phyloP scores from a whole-genome alignment of 2,797 vertebrate genomes.

The Squalus acanthias region DNA sequence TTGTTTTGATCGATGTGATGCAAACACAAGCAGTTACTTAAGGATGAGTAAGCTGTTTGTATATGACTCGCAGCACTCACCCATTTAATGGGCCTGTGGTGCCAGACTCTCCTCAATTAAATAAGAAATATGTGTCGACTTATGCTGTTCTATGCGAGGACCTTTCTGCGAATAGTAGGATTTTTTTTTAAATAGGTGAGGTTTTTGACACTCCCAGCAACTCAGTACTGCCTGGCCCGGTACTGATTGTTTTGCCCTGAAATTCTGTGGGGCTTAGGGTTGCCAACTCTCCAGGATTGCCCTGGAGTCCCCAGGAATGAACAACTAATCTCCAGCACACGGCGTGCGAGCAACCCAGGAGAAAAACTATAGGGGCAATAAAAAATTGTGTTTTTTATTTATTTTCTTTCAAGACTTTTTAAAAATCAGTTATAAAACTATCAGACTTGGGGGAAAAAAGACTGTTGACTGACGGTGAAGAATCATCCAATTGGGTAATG shows the following conservation, averaged over 20 bases:
- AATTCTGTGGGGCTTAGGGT: background rate
- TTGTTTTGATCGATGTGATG: background rate
- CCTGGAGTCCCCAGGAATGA: background rate
- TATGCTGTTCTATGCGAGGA: background rate
- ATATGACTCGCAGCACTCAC: background rate
- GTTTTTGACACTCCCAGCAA: background rate
- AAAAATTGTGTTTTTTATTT: background rate
- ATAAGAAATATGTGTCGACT: background rate
- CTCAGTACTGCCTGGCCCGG: background rate
- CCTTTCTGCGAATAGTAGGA: background rate
- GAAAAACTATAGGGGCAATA: background rate
- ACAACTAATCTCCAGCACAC: background rate
- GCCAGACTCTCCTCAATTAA: background rate
- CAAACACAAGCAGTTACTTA: background rate
- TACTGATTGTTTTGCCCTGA: background rate
- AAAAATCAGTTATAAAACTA: background rate
- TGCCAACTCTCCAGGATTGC: background rate
- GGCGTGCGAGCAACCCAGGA: too few relatives aligned
- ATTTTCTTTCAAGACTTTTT: background rate
- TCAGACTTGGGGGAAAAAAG: background rate
- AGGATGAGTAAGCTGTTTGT: background rate
- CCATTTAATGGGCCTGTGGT: background rate
- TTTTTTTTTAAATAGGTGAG: background rate
- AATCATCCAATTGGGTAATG: background rate
- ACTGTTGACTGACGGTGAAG: background rate